Evolutionary conservation across 2,888 invertebrate species (phyloP).

Genomic region (Drosophila melanosoma): DNA sequence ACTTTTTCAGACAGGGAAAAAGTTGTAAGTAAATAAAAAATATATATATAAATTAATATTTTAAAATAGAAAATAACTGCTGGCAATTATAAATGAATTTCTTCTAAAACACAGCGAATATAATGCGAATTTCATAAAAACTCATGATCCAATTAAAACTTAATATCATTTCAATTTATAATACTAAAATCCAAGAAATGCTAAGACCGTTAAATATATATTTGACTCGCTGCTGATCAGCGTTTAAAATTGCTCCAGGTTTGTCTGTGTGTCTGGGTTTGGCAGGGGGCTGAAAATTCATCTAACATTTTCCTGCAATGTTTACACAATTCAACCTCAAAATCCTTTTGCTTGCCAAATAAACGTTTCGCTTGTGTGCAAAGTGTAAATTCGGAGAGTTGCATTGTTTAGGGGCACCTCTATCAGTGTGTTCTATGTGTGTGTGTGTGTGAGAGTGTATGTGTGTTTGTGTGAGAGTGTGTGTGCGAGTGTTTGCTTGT

Average conservation of each 20-base stretch:
- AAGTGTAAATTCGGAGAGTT: constrained; percentile 49
- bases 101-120: too few species aligned
- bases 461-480: constrained; percentile 15
- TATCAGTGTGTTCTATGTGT: constrained; percentile 13
- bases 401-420: constrained; percentile 53
- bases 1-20: background rate
- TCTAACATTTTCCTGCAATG: constrained; percentile 51
- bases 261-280: background rate
- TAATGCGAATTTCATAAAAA: background rate
- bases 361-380: constrained; percentile 34
- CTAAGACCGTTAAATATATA: background rate
- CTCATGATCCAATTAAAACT: background rate
- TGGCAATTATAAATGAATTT: background rate
- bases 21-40: background rate
- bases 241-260: background rate
- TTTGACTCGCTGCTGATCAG: background rate
- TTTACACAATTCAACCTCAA: constrained; percentile 69
- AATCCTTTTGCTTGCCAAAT: constrained; percentile 76
- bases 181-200: background rate
- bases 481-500: constrained; percentile 6
- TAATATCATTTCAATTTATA: background rate
- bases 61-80: background rate
- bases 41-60: background rate
- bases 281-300: constrained; percentile 34
- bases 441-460: constrained; percentile 22